Evolutionary conservation across 2,113 vertebrate species (phyloP), one percentile per base, ranked within the genome.

Genomic region (Prunella fulvescens): DNA sequence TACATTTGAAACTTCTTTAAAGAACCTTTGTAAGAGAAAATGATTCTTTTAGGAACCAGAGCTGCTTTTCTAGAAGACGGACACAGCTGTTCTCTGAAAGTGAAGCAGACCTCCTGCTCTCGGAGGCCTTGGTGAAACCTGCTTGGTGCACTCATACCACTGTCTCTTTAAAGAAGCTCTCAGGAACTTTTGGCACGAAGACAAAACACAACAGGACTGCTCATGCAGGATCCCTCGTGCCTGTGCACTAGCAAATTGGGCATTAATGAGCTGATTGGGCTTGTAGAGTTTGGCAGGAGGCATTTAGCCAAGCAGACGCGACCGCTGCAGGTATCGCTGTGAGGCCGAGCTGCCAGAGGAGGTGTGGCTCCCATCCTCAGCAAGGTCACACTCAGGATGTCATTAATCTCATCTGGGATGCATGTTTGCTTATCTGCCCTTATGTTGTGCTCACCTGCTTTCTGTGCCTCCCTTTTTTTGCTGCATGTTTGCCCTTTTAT

Each of bases 211-310:
- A 17, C 53, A 62, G 70, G 47, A 37, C 26, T 0, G 2, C 64
- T 74, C 72, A 33, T 33, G 64, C 50, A 47, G 82, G 81, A 92
- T 86, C 71, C 45, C 54, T 76, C 28, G 6, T 40, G 81, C 54
- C 45, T 57, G 50, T 73, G 82, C 79, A 81, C 86, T 88, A 93
- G 71, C 66, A 92, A 80, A 83, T 58, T 50, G 86, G 45, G 60
- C 56, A 80, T 57, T 87, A 65, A 65, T 48, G 74, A 82, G 79
- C 61, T 82, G 66, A 88, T 33, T n/a, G 61, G 73, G 48, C 73
- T 72, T 26, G 58, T 29, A 39, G 77, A 72, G 60, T 81, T 85
- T 12, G 10, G 50, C 47, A 31, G 16, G 22, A 57, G 16, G 74
- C 19, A 2, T 83, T 92, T 53, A 70, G 90, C 71, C 54, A 62